These are phyloP conservation scores for Betta splendens DNA, from an alignment of 2,797 vertebrate genomes.

Conservation along the genomic window DNA sequence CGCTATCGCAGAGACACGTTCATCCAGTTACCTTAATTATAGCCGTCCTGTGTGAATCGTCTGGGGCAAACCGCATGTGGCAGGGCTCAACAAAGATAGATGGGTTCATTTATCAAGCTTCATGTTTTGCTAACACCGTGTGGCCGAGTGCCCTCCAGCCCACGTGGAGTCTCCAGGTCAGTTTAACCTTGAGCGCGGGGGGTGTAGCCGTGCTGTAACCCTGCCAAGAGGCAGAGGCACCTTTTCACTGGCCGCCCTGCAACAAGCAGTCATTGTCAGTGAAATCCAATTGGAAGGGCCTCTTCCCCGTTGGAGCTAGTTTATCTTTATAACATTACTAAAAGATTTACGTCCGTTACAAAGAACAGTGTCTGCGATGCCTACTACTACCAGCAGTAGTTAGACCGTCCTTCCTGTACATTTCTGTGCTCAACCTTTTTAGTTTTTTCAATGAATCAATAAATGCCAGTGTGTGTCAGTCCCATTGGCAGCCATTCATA, in stretches of 20 bases:
- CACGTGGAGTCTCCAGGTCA: slow-evolving; percentile 69
- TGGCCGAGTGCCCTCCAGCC: slow-evolving; percentile 70
- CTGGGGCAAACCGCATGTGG: slow-evolving; percentile 61
- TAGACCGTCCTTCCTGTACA: too few species aligned
- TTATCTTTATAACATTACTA: not conserved
- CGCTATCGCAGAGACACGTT: slow-evolving; percentile 19
- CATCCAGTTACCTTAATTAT: slow-evolving; percentile 60
- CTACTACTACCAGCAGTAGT: too few species aligned
- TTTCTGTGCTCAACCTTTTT: not conserved
- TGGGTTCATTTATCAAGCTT: slow-evolving; percentile 77
- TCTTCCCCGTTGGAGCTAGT: slow-evolving; percentile 9
- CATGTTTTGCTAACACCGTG: slow-evolving; percentile 73
- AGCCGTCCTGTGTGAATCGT: slow-evolving; percentile 40
- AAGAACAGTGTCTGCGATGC: too few species aligned
- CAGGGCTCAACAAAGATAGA: slow-evolving; percentile 75
- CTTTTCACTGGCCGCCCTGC: slow-evolving; percentile 42
- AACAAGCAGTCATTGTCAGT: slow-evolving; percentile 36
- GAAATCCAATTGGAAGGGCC: slow-evolving; percentile 33
- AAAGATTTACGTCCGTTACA: too few species aligned
- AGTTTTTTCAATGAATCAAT: not conserved
- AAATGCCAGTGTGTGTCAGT: not conserved
- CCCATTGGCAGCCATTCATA: not conserved
- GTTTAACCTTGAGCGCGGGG: slow-evolving; percentile 81
- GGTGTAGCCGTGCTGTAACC: slow-evolving; percentile 61
- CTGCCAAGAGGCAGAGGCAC: slow-evolving; percentile 59